Evolutionary conservation across 1,140 invertebrate species (phyloP), one percentile per base, ranked within the genome.

Genomic region (Zaprionus gabonicus): DNA sequence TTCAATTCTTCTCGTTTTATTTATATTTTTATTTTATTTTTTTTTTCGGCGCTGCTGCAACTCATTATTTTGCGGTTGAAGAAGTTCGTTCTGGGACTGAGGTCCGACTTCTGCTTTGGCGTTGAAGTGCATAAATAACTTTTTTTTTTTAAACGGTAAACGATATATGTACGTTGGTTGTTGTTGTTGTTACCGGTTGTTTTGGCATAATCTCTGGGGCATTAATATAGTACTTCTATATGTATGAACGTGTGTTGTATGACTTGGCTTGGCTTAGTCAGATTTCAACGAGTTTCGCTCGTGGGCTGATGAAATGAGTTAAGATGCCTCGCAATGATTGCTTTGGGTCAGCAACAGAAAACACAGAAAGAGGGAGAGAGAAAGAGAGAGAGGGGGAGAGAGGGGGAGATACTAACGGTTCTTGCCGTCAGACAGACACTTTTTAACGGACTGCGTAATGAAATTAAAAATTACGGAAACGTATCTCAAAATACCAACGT

Each of bases 31-130:
- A 25, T 71, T 41, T 63, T 46, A 23, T 56, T 49, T 10, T 36
- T 57, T 20, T 46, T 53, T 55, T 75, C 44, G 71, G 63, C 68
- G 68, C 60, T 69, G 69, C 17, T 79, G 79, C 79, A 85, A 71
- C 82, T 85, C 82, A 86, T 85, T 85, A 83, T 83, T 88, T 81
- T 88, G 83, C 84, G 83, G 84, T 87, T 81, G 83, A 83, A 75
- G 78, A 87, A 74, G 70, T 77, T 73, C 70, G 62, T 76, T 71
- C 73, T 76, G 73, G 25, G 51, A 34, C 67, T 69, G 71, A 17
- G 49, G 38, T 51, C 62, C 75, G 69, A 72, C 77, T 83, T 83
- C 80, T 70, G 81, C 76, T 81, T 41, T 62, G 74, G 66, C 84
- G 70, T 83, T 83, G 77, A 88, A 88, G 83, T 88, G 84, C 83